Evolutionary conservation across 1,140 invertebrate species (phyloP).

Genomic region (Heliconius hewitsoni): DNA sequence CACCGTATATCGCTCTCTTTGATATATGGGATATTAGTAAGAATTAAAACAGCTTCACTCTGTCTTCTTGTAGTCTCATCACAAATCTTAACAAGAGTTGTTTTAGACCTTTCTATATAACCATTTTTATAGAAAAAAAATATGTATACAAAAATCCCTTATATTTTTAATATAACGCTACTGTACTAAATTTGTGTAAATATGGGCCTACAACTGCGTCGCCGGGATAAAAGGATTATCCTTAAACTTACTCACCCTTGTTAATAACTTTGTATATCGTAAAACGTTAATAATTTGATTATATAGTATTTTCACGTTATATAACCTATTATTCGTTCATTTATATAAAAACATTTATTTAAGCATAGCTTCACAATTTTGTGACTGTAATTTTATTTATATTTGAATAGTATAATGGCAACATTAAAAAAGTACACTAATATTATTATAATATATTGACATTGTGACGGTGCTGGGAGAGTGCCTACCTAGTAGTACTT

Average conservation of each 20-base stretch:
- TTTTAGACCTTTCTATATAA: too few relatives aligned
- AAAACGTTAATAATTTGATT: conserved; percentile 4
- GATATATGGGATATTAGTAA: neutral
- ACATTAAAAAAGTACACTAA: too few relatives aligned
- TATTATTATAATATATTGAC: too few relatives aligned
- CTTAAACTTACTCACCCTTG: conserved; percentile 14
- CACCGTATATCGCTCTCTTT: neutral
- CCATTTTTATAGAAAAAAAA: too few relatives aligned
- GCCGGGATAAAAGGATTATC: conserved; percentile 25
- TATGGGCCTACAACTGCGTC: conserved; percentile 13
- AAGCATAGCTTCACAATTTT: neutral
- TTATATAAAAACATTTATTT: neutral
- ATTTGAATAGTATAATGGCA: too few relatives aligned
- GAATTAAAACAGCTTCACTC: neutral
- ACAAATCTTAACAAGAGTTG: too few relatives aligned
- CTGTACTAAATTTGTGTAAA: conserved; percentile 13
- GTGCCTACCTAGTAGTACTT: too few relatives aligned
- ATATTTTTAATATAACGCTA: conserved; percentile 3
- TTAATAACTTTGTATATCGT: conserved; percentile 23
- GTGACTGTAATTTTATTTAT: neutral
- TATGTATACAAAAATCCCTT: neutral
- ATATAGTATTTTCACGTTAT: neutral
- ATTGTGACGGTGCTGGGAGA: too few relatives aligned
- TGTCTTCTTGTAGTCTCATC: neutral
- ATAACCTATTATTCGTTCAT: neutral